These are phyloP conservation scores for Tigriopus californicus DNA, from an alignment of 2,888 invertebrate genomes.

Conservation along the genomic window DNA sequence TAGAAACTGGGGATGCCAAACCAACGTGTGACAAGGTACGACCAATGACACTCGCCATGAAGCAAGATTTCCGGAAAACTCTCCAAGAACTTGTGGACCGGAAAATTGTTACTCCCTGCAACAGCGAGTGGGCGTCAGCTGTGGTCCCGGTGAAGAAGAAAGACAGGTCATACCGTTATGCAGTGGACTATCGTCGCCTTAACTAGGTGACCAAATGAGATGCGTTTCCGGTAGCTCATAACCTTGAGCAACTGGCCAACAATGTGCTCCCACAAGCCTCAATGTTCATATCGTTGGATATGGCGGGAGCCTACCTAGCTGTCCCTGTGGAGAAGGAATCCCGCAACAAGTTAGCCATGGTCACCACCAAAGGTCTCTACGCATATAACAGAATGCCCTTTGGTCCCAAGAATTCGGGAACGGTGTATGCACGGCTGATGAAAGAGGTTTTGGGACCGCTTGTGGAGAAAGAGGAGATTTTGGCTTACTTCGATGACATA, in stretches of 20 bases:
- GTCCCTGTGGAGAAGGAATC: neutral
- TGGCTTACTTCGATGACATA: slow-evolving; percentile 17
- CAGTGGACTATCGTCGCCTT: neutral
- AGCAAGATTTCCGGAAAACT: neutral
- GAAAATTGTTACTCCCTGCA: neutral
- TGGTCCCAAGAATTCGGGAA: neutral
- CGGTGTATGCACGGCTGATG: neutral
- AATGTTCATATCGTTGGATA: neutral
- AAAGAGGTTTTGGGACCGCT: neutral
- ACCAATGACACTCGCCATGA: neutral
- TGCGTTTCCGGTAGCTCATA: neutral
- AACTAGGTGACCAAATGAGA: neutral
- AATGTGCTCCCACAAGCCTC: neutral
- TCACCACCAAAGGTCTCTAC: neutral
- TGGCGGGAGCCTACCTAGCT: slow-evolving; percentile 2
- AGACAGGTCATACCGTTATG: neutral
- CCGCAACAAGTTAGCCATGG: neutral
- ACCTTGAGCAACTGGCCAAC: neutral
- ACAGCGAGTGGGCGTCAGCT: slow-evolving; percentile 1
- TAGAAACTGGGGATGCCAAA: neutral
- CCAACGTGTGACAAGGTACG: neutral
- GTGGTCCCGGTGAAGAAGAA: neutral
- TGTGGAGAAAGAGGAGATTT: neutral
- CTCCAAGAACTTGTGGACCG: neutral
- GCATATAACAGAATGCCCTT: neutral